Conservation (phyloP, 1,140 invertebrate genomes). For the Xylocopa sonorina region DNA sequence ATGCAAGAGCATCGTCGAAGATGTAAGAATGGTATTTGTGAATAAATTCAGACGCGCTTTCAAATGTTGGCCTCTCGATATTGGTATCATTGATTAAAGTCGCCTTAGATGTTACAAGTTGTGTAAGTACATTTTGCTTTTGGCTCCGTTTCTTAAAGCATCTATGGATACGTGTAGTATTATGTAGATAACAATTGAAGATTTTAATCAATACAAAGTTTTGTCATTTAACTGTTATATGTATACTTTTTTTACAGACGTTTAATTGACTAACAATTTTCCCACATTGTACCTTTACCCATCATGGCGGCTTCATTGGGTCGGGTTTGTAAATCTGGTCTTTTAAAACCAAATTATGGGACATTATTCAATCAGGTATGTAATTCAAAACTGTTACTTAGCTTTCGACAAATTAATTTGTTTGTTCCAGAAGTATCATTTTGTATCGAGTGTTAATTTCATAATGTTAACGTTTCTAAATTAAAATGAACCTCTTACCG, state of each 20-base stretch:
- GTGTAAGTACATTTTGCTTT: slow-evolving; percentile 32
- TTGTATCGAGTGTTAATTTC: background rate
- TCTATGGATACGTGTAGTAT: background rate
- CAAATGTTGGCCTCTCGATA: background rate
- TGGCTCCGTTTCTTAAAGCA: background rate
- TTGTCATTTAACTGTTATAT: background rate
- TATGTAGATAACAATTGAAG: background rate
- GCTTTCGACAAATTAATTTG: background rate
- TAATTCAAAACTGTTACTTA: background rate
- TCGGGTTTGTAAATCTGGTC: slow-evolving; percentile 90
- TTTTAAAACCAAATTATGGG: slow-evolving; percentile 85
- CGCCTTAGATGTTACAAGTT: slow-evolving; percentile 28
- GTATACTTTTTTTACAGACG: slow-evolving; percentile 17
- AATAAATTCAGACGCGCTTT: slow-evolving; percentile 6
- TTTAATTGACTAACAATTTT: slow-evolving; percentile 62
- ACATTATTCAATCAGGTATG: slow-evolving; percentile 82
- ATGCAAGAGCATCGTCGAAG: background rate
- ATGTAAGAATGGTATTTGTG: background rate
- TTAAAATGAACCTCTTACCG: background rate
- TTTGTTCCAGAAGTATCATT: background rate
- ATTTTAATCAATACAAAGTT: background rate
- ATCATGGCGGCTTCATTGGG: slow-evolving; percentile 92
- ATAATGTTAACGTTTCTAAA: slow-evolving; percentile 13
- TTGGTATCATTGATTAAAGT: slow-evolving; percentile 45
- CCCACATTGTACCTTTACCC: slow-evolving; percentile 79